phyloP scores from a whole-genome alignment of 1,140 invertebrate species.

The Melitaea cinxia region DNA sequence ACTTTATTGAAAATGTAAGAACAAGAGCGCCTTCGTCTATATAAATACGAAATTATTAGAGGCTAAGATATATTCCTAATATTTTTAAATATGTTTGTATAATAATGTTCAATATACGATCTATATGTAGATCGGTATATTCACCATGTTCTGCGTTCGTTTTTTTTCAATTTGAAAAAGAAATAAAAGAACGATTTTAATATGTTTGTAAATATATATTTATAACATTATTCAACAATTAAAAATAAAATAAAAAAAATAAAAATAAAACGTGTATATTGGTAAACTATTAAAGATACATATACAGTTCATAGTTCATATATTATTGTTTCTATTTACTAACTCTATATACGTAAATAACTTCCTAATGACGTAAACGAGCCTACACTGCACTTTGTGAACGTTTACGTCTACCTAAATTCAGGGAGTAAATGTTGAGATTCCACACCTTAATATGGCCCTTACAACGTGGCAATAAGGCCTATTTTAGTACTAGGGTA shows the following conservation, averaged over 20 bases:
- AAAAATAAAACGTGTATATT: no score
- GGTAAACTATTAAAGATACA: no score
- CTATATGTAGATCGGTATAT: background rate
- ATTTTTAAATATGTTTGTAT: no score
- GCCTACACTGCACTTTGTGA: background rate
- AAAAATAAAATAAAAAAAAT: no score
- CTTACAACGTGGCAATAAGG: background rate
- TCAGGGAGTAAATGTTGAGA: background rate
- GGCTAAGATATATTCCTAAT: background rate
- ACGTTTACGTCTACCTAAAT: background rate
- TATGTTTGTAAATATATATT: no score
- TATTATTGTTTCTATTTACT: no score
- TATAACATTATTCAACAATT: no score
- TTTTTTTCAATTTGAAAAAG: no score
- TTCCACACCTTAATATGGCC: background rate
- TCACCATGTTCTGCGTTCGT: no score
- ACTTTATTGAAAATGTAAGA: constrained; percentile 11
- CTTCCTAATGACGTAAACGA: background rate
- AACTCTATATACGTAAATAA: no score
- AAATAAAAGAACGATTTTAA: no score
- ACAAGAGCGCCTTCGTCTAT: background rate
- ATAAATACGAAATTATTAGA: background rate
- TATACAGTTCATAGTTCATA: no score
- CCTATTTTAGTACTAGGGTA: background rate
- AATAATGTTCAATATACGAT: background rate